Evolutionary conservation across 2,797 vertebrate genomes (phyloP).

Genomic region (Pyrocephalus nanus): DNA sequence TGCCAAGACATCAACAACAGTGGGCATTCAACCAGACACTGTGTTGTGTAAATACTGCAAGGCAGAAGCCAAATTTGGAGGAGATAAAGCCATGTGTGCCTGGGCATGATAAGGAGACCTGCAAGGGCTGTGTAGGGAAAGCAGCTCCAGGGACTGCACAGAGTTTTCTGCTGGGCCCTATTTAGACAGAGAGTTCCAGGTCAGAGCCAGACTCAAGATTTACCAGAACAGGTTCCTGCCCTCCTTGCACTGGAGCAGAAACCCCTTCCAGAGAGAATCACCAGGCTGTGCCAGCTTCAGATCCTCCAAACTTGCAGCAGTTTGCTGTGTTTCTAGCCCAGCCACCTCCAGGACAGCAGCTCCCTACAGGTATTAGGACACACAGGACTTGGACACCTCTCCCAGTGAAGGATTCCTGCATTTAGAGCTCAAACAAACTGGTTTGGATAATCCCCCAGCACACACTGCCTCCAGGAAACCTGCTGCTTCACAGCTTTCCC

Average conservation of each 20-base stretch:
- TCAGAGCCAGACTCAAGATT: background rate
- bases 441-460: background rate
- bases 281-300: background rate
- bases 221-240: background rate
- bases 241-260: background rate
- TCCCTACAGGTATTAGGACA: background rate
- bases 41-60: background rate
- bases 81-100: conserved; percentile 7
- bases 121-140: background rate
- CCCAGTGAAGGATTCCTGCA: background rate
- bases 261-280: background rate
- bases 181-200: background rate
- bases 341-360: background rate
- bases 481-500: background rate
- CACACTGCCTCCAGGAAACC: background rate
- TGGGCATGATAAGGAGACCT: background rate
- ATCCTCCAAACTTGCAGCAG: background rate
- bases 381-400: background rate
- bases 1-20: background rate
- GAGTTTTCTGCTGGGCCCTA: background rate
- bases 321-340: too few relatives aligned
- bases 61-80: background rate
- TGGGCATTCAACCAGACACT: background rate
- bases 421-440: background rate
- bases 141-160: background rate